Evolutionary conservation across 1,140 invertebrate genomes (phyloP).

Genomic region (Notospermus geniculatus): DNA sequence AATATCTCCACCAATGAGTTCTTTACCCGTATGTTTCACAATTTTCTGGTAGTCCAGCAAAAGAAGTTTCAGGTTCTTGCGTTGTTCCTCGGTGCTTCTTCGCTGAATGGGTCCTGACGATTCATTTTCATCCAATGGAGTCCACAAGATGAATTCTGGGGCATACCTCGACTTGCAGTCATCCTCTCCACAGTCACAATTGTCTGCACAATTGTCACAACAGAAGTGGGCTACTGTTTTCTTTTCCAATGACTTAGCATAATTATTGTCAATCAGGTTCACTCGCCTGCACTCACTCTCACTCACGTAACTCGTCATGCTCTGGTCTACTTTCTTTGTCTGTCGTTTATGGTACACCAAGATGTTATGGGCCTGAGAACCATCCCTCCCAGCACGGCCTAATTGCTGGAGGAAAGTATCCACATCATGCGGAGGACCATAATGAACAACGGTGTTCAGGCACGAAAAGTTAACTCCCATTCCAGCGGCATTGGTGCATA

Average conservation of each 20-base stretch:
- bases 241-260: conserved; percentile 7
- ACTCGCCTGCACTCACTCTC: conserved; percentile 16
- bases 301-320: conserved; percentile 14
- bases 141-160: too few relatives aligned
- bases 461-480: too few relatives aligned
- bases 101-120: too few relatives aligned
- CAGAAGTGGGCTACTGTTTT: too few relatives aligned
- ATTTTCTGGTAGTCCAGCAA: conserved; percentile 4
- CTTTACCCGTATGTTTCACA: conserved; percentile 3
- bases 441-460: conserved; percentile 21
- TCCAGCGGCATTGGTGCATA: conserved; percentile 26
- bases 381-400: conserved; percentile 25
- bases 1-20: conserved; percentile 10
- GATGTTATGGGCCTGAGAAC: conserved; percentile 22
- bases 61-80: conserved; percentile 9
- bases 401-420: too few relatives aligned
- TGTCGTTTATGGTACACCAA: conserved; percentile 21
- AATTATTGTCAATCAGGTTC: background rate
- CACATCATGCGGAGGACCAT: conserved; percentile 20
- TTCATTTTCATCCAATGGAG: too few relatives aligned
- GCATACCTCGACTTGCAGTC: too few relatives aligned
- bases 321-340: conserved; percentile 17
- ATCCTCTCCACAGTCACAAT: conserved; percentile 13
- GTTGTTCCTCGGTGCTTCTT: too few relatives aligned
- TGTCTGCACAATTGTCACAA: conserved; percentile 21